Percentiles rank a stretch among this genome's conserved stretches.
These are phyloP conservation scores for Epiblema foenella DNA, from an alignment of 2,888 invertebrate genomes.

Conservation along the genomic window DNA sequence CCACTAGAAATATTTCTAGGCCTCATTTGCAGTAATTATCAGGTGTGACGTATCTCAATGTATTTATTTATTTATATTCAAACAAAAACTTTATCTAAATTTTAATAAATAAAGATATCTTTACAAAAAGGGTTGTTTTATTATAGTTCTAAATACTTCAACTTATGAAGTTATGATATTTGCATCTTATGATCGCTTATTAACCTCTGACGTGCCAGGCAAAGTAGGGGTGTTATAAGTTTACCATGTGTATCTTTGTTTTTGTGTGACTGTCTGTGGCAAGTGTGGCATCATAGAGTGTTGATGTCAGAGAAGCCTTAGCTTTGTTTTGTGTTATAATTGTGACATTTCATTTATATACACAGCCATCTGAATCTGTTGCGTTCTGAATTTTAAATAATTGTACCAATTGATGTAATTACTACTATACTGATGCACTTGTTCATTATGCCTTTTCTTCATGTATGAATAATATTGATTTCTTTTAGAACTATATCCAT, in stretches of 20 bases:
- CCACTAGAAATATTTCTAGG: slow-evolving; percentile 5
- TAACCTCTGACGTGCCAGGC: too few relatives aligned
- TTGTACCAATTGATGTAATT: slow-evolving; percentile 67
- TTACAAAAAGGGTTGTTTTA: slow-evolving; percentile 20
- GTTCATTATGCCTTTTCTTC: background rate
- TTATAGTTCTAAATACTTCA: slow-evolving; percentile 6
- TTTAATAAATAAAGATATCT: slow-evolving; percentile 32
- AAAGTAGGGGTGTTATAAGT: too few relatives aligned
- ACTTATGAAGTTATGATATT: background rate
- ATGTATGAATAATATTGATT: slow-evolving; percentile 2
- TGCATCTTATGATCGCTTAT: too few relatives aligned
- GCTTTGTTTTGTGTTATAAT: slow-evolving; percentile 35
- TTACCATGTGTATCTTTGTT: too few relatives aligned
- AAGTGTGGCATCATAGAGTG: too few relatives aligned
- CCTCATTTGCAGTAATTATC: slow-evolving; percentile 12
- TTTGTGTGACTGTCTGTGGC: too few relatives aligned
- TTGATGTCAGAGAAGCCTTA: too few relatives aligned
- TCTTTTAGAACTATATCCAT: background rate
- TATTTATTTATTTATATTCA: slow-evolving; percentile 16
- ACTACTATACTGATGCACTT: slow-evolving; percentile 2
- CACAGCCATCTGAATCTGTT: slow-evolving; percentile 63
- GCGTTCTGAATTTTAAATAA: slow-evolving; percentile 61
- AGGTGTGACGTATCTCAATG: slow-evolving; percentile 16
- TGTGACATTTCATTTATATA: slow-evolving; percentile 69
- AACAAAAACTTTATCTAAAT: slow-evolving; percentile 26